These are phyloP conservation scores for Drosophila ananassae DNA, from an alignment of 1,140 invertebrate genomes.

Conservation along the genomic window DNA sequence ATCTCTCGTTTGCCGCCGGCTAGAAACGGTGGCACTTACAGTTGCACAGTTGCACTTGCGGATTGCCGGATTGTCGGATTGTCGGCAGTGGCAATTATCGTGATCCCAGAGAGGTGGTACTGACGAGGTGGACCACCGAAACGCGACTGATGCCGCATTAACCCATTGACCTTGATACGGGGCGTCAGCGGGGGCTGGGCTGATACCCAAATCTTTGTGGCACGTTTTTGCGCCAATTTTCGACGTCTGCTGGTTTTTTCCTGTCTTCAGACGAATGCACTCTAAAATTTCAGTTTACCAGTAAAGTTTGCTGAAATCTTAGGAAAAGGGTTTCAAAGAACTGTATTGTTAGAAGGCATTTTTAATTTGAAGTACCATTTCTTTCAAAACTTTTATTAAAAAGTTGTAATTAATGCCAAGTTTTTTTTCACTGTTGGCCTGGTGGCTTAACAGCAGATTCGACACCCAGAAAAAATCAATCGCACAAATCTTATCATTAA, in stretches of 20 bases:
- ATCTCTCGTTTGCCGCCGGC: conserved; percentile 58
- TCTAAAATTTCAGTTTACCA: not conserved
- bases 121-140: conserved; percentile 37
- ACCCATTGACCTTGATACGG: conserved; percentile 78
- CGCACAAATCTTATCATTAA: conserved; percentile 80
- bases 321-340: too few relatives aligned
- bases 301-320: not conserved
- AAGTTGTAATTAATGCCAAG: not conserved
- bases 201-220: conserved; percentile 16
- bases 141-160: conserved; percentile 54
- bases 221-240: conserved; percentile 73
- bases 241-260: not conserved
- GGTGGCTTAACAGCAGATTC: conserved; percentile 43
- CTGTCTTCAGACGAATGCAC: not conserved
- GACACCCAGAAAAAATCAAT: conserved; percentile 79
- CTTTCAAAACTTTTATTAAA: too few relatives aligned
- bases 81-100: conserved; percentile 70
- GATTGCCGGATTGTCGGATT: conserved; percentile 47
- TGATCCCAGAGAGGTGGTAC: conserved; percentile 47
- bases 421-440: conserved; percentile 6
- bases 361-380: too few relatives aligned
- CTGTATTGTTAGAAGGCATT: too few relatives aligned
- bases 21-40: conserved; percentile 78
- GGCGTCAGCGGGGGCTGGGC: conserved; percentile 42
- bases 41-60: conserved; percentile 67